These are phyloP conservation scores for Lacerta agilis DNA, from an alignment of 2,797 vertebrate genomes.

Conservation along the genomic window DNA sequence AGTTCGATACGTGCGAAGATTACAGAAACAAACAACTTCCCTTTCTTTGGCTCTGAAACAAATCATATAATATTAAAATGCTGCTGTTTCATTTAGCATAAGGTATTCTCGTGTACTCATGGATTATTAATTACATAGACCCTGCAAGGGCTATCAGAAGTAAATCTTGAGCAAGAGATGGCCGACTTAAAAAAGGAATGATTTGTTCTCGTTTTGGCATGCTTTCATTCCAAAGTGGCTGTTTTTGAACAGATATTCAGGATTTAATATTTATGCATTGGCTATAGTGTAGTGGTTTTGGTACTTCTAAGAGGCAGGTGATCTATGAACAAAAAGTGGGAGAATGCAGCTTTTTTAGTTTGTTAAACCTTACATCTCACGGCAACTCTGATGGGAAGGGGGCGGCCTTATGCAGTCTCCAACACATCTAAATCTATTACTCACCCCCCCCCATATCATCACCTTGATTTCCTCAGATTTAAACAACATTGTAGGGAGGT, in stretches of 20 bases:
- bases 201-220: background rate
- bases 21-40: background rate
- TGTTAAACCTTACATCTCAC: background rate
- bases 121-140: slow-evolving; percentile 42
- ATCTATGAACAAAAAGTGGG: background rate
- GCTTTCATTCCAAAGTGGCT: background rate
- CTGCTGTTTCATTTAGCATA: slow-evolving; percentile 33
- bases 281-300: background rate
- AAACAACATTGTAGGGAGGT: background rate
- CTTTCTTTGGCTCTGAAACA: slow-evolving; percentile 18
- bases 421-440: background rate
- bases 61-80: background rate
- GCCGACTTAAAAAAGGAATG: background rate
- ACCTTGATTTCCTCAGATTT: background rate
- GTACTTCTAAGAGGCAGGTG: background rate
- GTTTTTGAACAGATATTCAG: background rate
- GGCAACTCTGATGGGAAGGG: background rate
- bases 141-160: background rate
- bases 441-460: too few species aligned
- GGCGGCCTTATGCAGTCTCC: too few species aligned
- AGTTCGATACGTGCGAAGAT: background rate
- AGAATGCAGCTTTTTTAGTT: background rate
- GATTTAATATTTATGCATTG: background rate
- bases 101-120: slow-evolving; percentile 37
- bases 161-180: background rate